These are phyloP conservation scores for Rhynchophorus ferrugineus DNA, from an alignment of 1,140 invertebrate species.

Conservation along the genomic window DNA sequence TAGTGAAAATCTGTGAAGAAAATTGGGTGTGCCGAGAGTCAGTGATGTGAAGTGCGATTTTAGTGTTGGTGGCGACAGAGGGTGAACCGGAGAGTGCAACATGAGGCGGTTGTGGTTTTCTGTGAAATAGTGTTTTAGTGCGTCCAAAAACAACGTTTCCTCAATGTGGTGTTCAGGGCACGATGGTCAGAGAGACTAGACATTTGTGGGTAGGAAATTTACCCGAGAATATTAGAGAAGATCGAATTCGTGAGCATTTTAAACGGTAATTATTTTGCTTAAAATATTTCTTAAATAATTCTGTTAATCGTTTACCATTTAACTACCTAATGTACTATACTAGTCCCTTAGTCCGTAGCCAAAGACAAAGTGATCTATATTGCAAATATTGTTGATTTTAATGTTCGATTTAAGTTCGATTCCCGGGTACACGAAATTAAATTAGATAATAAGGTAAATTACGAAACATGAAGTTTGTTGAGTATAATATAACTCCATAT, in stretches of 20 bases:
- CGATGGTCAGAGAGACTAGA: slow-evolving; percentile 99
- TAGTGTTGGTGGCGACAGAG: slow-evolving; percentile 19
- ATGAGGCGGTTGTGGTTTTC: slow-evolving; percentile 37
- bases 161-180: slow-evolving; percentile 68
- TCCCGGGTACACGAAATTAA: no score
- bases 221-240: slow-evolving; percentile 96
- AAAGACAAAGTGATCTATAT: not conserved
- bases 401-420: no score
- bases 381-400: not conserved
- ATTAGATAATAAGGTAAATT: no score
- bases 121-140: slow-evolving; percentile 39
- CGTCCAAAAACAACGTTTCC: slow-evolving; percentile 49
- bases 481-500: no score
- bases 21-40: slow-evolving; percentile 3
- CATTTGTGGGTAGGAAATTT: slow-evolving; percentile 99
- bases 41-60: slow-evolving; percentile 28
- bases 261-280: slow-evolving; percentile 69
- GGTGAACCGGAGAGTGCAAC: slow-evolving; percentile 16
- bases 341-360: no score
- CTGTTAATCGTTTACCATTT: not conserved
- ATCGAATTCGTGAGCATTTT: slow-evolving; percentile 91
- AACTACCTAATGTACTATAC: not conserved
- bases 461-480: no score
- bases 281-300: not conserved
- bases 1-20: slow-evolving; percentile 10